phyloP scores from a whole-genome alignment of 2,888 invertebrate species.

The Polydrusus cervinus region DNA sequence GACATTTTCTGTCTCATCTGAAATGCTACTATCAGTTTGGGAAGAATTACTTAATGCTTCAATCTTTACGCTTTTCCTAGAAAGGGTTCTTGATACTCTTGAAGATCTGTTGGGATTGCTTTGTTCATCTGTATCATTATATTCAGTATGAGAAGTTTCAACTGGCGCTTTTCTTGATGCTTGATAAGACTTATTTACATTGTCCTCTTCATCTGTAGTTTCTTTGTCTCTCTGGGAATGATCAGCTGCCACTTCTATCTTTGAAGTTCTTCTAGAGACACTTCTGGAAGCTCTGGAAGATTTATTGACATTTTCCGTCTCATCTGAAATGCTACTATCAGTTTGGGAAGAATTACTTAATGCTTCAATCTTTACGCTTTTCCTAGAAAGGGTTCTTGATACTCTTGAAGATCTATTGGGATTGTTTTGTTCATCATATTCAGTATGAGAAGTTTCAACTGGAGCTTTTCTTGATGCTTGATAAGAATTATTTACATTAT shows the following conservation, averaged over 20 bases:
- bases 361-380: not conserved
- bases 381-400: not conserved
- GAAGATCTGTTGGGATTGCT: not conserved
- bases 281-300: conserved; percentile 1
- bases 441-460: not conserved
- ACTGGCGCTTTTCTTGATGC: not conserved
- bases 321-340: not conserved
- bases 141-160: not conserved
- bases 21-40: not conserved
- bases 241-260: not conserved
- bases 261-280: not conserved
- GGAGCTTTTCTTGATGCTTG: not conserved
- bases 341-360: not conserved
- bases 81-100: not conserved
- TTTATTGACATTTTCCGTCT: not conserved
- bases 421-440: not conserved
- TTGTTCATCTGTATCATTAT: not conserved
- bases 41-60: not conserved
- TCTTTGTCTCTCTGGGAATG: not conserved
- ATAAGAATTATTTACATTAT: not conserved
- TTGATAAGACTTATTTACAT: not conserved
- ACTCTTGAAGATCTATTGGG: conserved; percentile 3
- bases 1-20: not conserved
- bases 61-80: not conserved
- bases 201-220: too few relatives aligned